Base-by-base conservation (phyloP, 2,113 vertebrate genomes). In the Machaerirhynchus nigripectus region DNA sequence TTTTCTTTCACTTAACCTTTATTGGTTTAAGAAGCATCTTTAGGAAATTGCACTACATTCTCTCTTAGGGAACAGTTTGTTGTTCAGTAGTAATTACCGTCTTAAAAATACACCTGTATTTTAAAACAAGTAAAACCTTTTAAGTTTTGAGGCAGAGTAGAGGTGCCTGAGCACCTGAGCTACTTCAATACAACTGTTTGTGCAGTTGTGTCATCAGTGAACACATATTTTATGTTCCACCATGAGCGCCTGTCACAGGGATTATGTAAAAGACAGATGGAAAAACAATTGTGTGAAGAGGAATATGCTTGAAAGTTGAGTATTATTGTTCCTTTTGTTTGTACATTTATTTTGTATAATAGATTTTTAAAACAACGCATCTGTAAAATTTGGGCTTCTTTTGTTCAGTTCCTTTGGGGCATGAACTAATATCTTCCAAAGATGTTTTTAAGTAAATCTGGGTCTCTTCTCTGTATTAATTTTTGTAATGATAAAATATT, bases 211-310 rank as follows among this genome's bases (percentile, higher is more conserved):
- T 67, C 56, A 78, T 53, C 80, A 31, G 21, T 12, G 64, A 86
- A 37, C 21, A 13, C 19, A 2, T 50, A 74, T 70, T 86, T 93
- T 67, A 18, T 68, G 30, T 56, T 90, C 33, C 40, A 76, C 73
- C 8, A 0, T 20, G 64, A 59, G 42, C 13, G 23, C 42, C 68
- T 81, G 80, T 92, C 80, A 22, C 35, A 35, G 42, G 60, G 39
- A 47, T 91, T 77, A 67, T 22, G 22, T 88, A 70, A 90, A 90
- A 80, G 55, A 55, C 89, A 93, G 71, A 83, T 94, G 92, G 78
- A 91, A 85, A 93, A 93, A 90, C 87, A 95, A 23, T 23, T 63
- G 49, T 47, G 71, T 74, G 63, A 87, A 95, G 95, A 70, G 10
- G 28, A 90, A 89, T 88, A 85, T 26, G 47, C 50, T 77, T 88